phyloP scores from a whole-genome alignment of 2,888 invertebrate species.

The Malacosoma neustria region DNA sequence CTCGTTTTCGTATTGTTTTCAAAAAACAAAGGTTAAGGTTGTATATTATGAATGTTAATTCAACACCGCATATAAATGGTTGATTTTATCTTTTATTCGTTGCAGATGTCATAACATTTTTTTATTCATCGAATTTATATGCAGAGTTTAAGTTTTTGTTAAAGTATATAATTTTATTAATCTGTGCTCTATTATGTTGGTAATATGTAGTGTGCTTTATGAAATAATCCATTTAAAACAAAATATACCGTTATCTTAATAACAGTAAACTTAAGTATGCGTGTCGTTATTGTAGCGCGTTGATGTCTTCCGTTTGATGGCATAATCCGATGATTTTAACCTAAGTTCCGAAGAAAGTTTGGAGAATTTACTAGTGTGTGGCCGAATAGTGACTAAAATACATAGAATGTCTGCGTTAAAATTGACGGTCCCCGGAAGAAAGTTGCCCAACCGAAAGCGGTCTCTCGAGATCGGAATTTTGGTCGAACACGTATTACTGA shows the following conservation, averaged over 20 bases:
- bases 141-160: too few relatives aligned
- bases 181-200: too few relatives aligned
- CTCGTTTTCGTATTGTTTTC: too few relatives aligned
- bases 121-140: too few relatives aligned
- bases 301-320: constrained; percentile 59
- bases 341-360: neutral
- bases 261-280: constrained; percentile 6
- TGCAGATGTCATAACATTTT: neutral
- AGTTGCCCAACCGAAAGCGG: constrained; percentile 63
- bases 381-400: neutral
- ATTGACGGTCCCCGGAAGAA: constrained; percentile 35
- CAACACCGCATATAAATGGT: neutral
- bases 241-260: constrained; percentile 8
- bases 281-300: constrained; percentile 37
- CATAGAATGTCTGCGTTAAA: neutral
- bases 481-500: constrained; percentile 53
- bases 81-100: neutral
- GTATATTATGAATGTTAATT: constrained; percentile 2
- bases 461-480: constrained; percentile 65
- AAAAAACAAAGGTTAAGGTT: constrained; percentile 3
- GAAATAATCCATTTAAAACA: too few relatives aligned
- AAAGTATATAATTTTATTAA: too few relatives aligned
- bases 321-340: constrained; percentile 29
- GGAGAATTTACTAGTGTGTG: neutral
- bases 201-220: too few relatives aligned